Evolutionary conservation across 2,113 vertebrate species (phyloP), one percentile per base, ranked within the genome.

Genomic region (Eclectus roratus): DNA sequence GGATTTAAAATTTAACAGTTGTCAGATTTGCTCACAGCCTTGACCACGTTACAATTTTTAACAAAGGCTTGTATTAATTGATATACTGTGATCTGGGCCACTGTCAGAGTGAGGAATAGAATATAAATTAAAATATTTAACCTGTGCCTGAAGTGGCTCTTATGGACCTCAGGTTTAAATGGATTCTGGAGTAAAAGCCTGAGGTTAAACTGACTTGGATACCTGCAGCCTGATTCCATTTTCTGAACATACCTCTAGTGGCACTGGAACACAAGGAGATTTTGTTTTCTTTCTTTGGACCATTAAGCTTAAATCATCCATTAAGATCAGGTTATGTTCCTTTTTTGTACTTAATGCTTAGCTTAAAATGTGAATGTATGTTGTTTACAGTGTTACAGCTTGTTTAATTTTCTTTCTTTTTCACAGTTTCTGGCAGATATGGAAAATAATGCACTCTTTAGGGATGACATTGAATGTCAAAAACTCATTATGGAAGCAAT

Each of bases 401-500:
- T 91, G 25, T 55, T 69, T 77, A 20, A 44, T 92, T 79, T 55
- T 61, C 74, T 95, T 93, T 95, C 71, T 85, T 93, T 84, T 85
- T 86, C 77, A 44, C 94, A 99, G 99, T 99, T 99, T 96, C 97
- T 99, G 96, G 99, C 99, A 93, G 99, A 99, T 95, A 98, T 99
- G 98, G 99, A 99, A 98, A 99, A 98, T 84, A 99, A 99, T 85
- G 91, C 97, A 63, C 98, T 99, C 80, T 99, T 99, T 61, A 98
- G 98, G 68, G 99, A 99, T 97, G 99, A 99, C 70, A 99, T 99
- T 89, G 99, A 99, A 93, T 99, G 99, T 98, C 99, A 99, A 95
- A 99, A 99, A 82, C 98, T 99, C 80, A 98, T 99, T 90, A 99
- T 99, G 99, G 99, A 99, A 97, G 99, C 99, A 77, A 99, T 99